A percentile compares a stretch with the other conserved stretches of the same genome.
phyloP scores from a whole-genome alignment of 92 coral and sea anemone genomes.

The Muricea muricata region DNA sequence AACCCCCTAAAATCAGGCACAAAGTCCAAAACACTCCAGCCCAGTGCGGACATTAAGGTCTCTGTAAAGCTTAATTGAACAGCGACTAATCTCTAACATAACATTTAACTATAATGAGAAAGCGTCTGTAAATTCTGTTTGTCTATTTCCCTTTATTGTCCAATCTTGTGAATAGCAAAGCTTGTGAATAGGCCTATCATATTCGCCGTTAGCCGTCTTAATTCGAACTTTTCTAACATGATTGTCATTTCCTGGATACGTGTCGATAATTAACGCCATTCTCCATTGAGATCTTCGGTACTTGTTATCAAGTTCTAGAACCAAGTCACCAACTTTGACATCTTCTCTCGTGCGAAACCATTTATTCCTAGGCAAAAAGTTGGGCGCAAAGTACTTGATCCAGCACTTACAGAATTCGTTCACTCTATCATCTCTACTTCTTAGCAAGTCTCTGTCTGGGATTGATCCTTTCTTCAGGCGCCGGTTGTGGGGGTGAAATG shows the following conservation, averaged over 20 bases:
- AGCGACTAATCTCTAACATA: too few species aligned
- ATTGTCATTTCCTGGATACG: conserved; percentile 55
- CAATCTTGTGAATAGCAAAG: conserved; percentile 45
- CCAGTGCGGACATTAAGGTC: conserved; percentile 68
- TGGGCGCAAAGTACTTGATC: conserved; percentile 71
- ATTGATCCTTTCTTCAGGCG: conserved; percentile 53
- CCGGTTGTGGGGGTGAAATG: conserved; percentile 60
- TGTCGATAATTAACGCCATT: conserved; percentile 49
- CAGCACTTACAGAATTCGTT: conserved; percentile 65
- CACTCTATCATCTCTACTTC: conserved; percentile 28
- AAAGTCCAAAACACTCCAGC: conserved; percentile 62
- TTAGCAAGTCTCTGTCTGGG: conserved; percentile 53
- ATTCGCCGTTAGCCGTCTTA: conserved; percentile 57
- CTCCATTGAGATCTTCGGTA: conserved; percentile 54
- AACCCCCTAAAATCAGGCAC: too few species aligned
- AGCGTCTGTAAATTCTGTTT: background rate
- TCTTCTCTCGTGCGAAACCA: conserved; percentile 60
- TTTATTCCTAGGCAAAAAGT: conserved; percentile 64
- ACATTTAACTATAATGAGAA: background rate
- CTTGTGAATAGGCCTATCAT: conserved; percentile 41
- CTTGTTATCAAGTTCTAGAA: conserved; percentile 52
- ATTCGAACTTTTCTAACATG: conserved; percentile 69
- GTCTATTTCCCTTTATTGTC: background rate
- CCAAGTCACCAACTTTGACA: conserved; percentile 62
- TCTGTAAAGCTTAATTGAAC: conserved; percentile 51